Base-by-base conservation (phyloP, 2,797 vertebrate species). In the Peromyscus nudipes region DNA sequence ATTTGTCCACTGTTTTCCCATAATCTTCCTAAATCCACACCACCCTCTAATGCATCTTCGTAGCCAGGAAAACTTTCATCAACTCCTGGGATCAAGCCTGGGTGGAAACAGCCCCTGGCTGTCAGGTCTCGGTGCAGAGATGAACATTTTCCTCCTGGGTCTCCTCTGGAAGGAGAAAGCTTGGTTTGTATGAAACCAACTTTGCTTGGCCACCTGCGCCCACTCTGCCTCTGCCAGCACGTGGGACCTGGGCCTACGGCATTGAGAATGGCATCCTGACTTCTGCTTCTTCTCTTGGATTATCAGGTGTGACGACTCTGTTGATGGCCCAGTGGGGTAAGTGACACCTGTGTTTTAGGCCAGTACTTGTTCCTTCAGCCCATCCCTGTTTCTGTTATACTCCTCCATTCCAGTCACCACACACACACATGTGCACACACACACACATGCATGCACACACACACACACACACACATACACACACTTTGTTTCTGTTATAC, bases 271-370 rank as follows among this genome's bases (percentile, higher is more conserved):
- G 27, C 1, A 0, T 17, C 0, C 3, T 80, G 83, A 96, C 52
- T 11, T 91, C 34, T 43, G 29, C 52, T 52, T 94, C 81, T 96
- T 73, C 14, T 96, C 40, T 82, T 34, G 52, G 76, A 92, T 96
- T 83, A n/a, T 67, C 93, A 99, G 99, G 98, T 81, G 81, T 99
- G 97, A 98, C 97, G 43, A 8, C 98, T 52, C 97, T 99, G 92
- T 96, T 99, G 62, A 43, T 97, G 77, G 64, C 98, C 93, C 99
- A 99, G 27, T 96, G 98, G 1, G 98, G 99, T 99, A 98, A 99
- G 99, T 96, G 89, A 57, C 14, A 4, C 23, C 40, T 65, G 25
- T 34, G 19, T 52, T 6, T 14, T 27, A 86, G 64, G 27, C 13
- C 23, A 75, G 31, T 12, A 27, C 14, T 89, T 34, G 6, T 3